phyloP scores from a whole-genome alignment of 2,888 invertebrate species.

The Acleris laterana region DNA sequence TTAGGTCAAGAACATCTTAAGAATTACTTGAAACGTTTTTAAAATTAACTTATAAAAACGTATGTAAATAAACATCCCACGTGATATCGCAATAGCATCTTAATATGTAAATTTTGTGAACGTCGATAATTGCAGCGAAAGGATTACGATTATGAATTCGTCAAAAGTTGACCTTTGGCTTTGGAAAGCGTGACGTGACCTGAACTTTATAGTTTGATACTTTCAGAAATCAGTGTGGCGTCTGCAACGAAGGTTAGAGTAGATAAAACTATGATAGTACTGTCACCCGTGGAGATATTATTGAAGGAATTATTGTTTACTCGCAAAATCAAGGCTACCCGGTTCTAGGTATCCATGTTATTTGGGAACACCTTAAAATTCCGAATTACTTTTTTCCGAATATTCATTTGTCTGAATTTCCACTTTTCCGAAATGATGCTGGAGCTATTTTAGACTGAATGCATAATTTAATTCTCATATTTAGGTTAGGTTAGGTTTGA shows the following conservation, averaged over 20 bases:
- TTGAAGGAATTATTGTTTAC: too few relatives aligned
- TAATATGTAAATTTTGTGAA: constrained; percentile 20
- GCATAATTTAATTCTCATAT: too few relatives aligned
- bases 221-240: constrained; percentile 17
- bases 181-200: constrained; percentile 28
- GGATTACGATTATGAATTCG: constrained; percentile 20
- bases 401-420: too few relatives aligned
- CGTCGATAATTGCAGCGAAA: constrained; percentile 23
- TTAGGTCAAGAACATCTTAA: constrained; percentile 4
- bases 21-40: background rate
- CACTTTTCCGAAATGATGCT: too few relatives aligned
- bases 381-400: too few relatives aligned
- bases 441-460: too few relatives aligned
- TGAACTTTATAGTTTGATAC: constrained; percentile 5
- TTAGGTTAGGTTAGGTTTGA: too few relatives aligned
- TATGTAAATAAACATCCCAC: background rate
- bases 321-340: too few relatives aligned
- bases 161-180: constrained; percentile 32
- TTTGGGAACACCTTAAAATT: too few relatives aligned
- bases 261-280: too few relatives aligned
- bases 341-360: too few relatives aligned
- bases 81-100: constrained; percentile 14
- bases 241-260: background rate
- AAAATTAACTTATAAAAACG: background rate
- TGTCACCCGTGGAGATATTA: too few relatives aligned